Percentiles rank a stretch among this genome's conserved stretches.
Evolutionary conservation across 1,140 invertebrate species (phyloP).

Genomic region (Agrypnia vestita): DNA sequence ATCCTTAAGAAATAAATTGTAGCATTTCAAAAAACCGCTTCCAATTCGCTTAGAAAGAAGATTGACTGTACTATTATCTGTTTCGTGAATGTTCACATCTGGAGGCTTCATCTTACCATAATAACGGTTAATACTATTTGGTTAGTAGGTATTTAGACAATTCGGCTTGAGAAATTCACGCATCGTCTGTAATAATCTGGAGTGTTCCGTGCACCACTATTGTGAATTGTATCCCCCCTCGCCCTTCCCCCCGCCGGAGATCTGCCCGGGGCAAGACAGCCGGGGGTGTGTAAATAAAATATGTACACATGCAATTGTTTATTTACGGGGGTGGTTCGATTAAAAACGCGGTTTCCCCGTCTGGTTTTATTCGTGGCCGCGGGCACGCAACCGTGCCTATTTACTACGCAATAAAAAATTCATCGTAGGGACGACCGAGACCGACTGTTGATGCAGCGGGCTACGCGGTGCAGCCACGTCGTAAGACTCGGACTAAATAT

Average conservation of each 20-base stretch:
- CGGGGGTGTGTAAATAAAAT: slow-evolving; percentile 53
- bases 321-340: slow-evolving; percentile 59
- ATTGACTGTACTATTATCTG: no score
- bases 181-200: slow-evolving; percentile 5
- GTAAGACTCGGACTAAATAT: slow-evolving; percentile 8
- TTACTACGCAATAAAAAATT: slow-evolving; percentile 56
- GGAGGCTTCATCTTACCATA: no score
- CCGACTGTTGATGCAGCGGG: slow-evolving; percentile 3
- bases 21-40: no score
- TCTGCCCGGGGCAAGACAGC: slow-evolving; percentile 43
- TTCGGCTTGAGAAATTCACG: no score
- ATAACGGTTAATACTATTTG: no score
- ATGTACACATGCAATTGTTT: slow-evolving; percentile 58
- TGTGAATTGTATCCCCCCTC: slow-evolving; percentile 28
- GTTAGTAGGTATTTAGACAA: no score
- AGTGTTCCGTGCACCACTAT: slow-evolving; percentile 15
- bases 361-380: slow-evolving; percentile 33
- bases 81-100: no score
- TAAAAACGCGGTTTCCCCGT: slow-evolving; percentile 48
- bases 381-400: slow-evolving; percentile 54
- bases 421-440: slow-evolving; percentile 38
- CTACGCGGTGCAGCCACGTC: not conserved
- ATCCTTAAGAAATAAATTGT: no score
- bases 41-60: no score
- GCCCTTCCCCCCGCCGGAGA: slow-evolving; percentile 1